Evolutionary conservation across 2,797 vertebrate species (phyloP).

Genomic region (Sphenopsis melanotis): DNA sequence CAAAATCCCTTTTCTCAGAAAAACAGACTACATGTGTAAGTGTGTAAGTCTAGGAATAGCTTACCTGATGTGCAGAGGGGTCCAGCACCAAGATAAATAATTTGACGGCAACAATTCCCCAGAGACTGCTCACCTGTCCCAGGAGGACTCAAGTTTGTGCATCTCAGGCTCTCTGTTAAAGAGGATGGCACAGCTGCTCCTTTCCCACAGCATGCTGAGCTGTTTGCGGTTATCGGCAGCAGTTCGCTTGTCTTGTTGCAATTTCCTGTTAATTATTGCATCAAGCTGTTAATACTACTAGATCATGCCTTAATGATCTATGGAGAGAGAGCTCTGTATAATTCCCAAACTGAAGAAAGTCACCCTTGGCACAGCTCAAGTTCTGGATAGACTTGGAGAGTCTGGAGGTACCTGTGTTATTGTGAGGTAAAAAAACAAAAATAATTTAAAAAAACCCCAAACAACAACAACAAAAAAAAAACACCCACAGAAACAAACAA

Average conservation of each 20-base stretch:
- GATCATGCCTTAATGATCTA: background rate
- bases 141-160: background rate
- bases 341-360: background rate
- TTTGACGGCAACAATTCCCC: background rate
- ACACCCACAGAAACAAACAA: background rate
- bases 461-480: no score
- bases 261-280: background rate
- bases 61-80: background rate
- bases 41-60: background rate
- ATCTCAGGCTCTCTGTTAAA: background rate
- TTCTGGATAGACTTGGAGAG: background rate
- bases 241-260: background rate
- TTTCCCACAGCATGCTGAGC: background rate
- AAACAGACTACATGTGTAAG: rapidly evolving
- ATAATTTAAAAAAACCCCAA: no score
- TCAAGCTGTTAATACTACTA: background rate
- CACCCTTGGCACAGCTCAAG: background rate
- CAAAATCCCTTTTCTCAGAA: background rate
- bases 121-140: background rate
- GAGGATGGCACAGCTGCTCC: background rate
- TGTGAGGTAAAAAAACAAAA: background rate
- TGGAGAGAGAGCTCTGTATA: background rate
- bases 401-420: background rate
- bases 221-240: background rate
- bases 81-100: background rate